These are phyloP conservation scores for Iselma pallidipennis DNA, from an alignment of 2,888 invertebrate species.

Conservation along the genomic window DNA sequence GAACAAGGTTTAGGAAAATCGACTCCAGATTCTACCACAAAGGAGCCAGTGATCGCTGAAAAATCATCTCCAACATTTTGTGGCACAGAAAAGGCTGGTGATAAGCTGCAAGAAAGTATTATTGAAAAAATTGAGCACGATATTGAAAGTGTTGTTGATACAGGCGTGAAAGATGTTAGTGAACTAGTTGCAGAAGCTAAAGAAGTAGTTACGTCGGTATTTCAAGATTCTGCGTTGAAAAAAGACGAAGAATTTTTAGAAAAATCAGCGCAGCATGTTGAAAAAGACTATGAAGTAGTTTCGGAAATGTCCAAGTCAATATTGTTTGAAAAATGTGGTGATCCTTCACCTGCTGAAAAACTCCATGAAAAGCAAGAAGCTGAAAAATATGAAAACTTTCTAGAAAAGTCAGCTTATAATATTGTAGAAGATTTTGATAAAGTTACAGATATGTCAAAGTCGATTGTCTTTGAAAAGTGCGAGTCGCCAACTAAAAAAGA, in stretches of 20 bases:
- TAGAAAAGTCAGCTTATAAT: conserved; percentile 1
- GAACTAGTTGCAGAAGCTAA: neutral
- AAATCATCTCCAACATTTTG: neutral
- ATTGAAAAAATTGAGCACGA: neutral
- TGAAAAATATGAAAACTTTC: conserved; percentile 3
- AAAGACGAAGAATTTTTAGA: conserved; percentile 31
- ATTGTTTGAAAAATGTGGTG: conserved; percentile 26
- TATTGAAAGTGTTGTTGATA: conserved; percentile 5
- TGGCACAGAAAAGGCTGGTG: neutral
- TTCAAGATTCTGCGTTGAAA: neutral
- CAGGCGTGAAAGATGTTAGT: conserved; percentile 10
- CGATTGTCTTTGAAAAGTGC: conserved; percentile 7
- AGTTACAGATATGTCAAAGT: conserved; percentile 14
- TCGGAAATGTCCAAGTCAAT: conserved; percentile 25
- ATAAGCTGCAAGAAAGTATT: neutral
- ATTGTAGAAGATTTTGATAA: conserved; percentile 5
- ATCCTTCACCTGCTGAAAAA: neutral
- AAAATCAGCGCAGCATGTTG: conserved; percentile 17
- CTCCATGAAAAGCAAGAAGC: conserved; percentile 8
- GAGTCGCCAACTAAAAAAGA: conserved; percentile 4
- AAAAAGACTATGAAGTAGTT: conserved; percentile 26
- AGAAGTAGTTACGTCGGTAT: neutral
- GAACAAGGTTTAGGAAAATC: neutral
- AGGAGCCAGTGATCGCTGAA: neutral
- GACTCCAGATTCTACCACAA: neutral